These are phyloP conservation scores for Engraulis encrasicolus DNA, from an alignment of 2,113 vertebrate species.

Conservation along the genomic window DNA sequence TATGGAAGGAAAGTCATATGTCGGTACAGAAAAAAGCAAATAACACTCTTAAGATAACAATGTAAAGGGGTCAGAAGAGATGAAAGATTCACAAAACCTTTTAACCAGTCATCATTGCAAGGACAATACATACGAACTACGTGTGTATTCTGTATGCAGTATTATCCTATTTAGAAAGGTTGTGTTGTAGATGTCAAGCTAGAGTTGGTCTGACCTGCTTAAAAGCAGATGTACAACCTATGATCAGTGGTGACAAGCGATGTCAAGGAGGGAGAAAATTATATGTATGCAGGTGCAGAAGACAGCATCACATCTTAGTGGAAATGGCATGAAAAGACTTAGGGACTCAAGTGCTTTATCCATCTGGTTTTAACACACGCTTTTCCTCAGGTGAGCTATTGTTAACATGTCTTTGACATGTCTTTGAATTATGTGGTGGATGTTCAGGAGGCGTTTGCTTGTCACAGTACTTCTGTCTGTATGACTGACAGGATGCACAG, in stretches of 20 bases:
- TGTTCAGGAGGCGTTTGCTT: not conserved
- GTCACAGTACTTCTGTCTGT: not conserved
- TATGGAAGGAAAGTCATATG: too few relatives aligned
- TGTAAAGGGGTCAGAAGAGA: too few relatives aligned
- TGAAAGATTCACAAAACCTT: too few relatives aligned
- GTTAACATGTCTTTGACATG: not conserved
- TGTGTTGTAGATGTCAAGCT: not conserved
- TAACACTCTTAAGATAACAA: too few relatives aligned
- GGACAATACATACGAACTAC: too few relatives aligned
- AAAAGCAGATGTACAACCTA: not conserved
- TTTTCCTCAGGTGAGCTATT: not conserved
- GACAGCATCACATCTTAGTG: not conserved
- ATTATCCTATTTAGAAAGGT: not conserved
- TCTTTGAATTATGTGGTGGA: not conserved
- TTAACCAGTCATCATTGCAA: too few relatives aligned
- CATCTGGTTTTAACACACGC: not conserved
- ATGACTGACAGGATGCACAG: not conserved
- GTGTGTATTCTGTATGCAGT: not conserved
- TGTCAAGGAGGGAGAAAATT: conserved; percentile 6
- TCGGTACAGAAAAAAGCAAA: too few relatives aligned
- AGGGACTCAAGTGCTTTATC: too few relatives aligned
- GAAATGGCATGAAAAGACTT: not conserved
- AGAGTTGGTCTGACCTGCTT: not conserved
- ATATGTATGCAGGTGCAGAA: not conserved
- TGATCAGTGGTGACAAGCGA: not conserved